phyloP scores from a whole-genome alignment of 2,888 invertebrate species.

The Balanococcus diminutus region DNA sequence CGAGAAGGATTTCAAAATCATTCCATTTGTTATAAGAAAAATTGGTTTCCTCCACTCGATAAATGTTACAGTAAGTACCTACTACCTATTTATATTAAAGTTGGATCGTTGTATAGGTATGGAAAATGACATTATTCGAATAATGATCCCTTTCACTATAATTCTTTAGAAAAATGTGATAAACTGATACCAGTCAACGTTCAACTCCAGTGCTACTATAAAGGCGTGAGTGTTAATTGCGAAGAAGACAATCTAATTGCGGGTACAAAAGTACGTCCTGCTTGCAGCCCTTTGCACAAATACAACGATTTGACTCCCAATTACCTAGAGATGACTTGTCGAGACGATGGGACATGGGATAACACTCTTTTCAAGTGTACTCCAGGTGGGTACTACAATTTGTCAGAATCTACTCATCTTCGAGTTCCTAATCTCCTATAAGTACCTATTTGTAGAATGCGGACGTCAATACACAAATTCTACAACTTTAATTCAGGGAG shows the following conservation, averaged over 20 bases:
- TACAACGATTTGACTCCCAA: neutral
- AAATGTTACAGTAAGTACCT: too few relatives aligned
- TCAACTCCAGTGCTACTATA: neutral
- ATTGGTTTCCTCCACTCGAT: too few relatives aligned
- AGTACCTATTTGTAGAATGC: neutral
- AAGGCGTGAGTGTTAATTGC: neutral
- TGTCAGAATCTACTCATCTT: too few relatives aligned
- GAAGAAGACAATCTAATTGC: neutral
- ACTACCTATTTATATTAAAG: too few relatives aligned
- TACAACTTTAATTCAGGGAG: too few relatives aligned
- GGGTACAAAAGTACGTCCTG: neutral
- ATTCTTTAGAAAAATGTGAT: neutral
- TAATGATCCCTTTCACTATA: neutral
- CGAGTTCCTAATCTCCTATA: neutral
- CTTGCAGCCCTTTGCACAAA: neutral
- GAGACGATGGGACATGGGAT: slow-evolving; percentile 18
- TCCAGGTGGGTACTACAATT: neutral
- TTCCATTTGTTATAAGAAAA: too few relatives aligned
- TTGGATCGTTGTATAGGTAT: too few relatives aligned
- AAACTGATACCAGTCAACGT: neutral
- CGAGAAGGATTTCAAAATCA: too few relatives aligned
- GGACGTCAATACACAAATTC: too few relatives aligned
- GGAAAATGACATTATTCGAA: neutral
- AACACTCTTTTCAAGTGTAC: neutral
- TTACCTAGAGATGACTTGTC: neutral